Evolutionary conservation across 2,797 vertebrate species (phyloP), one percentile per base, ranked within the genome.

Genomic region (Fundulus diaphanus): DNA sequence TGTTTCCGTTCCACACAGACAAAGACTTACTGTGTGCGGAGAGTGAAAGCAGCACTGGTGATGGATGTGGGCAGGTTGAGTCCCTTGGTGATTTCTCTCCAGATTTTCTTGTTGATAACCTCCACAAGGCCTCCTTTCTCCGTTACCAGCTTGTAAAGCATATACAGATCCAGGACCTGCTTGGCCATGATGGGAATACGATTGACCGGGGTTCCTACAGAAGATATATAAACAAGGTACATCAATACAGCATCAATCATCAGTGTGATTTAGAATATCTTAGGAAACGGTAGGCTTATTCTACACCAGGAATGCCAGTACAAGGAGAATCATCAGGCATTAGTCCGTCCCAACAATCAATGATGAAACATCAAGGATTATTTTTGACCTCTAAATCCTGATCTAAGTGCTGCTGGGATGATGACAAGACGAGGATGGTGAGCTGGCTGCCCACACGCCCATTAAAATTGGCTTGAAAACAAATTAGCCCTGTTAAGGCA

Each of bases 21-120:
- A 80, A 68, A 77, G 57, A 83, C 92, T 86, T 59, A 99, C 98
- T 99, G 98, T 16, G 98, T 99, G 86, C 98, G 96, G 52, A 99
- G 96, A 12, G 98, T 99, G 93, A 99, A 99, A 79, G 98, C 98
- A 74, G 98, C 98, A 0, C 98, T 99, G 88, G 98, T 99, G 95
- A 99, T 99, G 87, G 98, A 99, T 88, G 98, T 99, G 85, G 98
- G 98, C 72, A 99, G 95, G 90, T 97, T 99, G 85, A 99, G 97
- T 82, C 98, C 98, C 86, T 98, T 99, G 83, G 98, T 99, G 94
- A 99, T 99, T 93, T 99, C 98, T 33, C 97, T 95, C 98, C 98
- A 99, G 94, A 99, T 99, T 94, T 99, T 99, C 94, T 98, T 98
- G 94, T 99, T 99, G 95, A 99, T 99, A 83, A 99, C 98, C 91